Base-by-base conservation (phyloP, 2,113 vertebrate species). In the Mustela lutreola region DNA sequence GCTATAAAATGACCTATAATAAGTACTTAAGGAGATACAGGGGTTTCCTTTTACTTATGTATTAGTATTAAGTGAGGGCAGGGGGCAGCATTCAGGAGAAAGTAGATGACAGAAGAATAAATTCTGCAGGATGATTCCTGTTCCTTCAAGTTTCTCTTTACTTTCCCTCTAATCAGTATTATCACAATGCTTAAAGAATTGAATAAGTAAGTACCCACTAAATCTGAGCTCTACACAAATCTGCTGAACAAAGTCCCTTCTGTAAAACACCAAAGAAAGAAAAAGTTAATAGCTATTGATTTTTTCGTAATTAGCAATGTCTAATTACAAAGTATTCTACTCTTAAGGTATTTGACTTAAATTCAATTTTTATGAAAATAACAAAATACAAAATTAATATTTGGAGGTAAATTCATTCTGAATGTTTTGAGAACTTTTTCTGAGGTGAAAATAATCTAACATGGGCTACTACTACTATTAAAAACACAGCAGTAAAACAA, bases 181-280 rank as follows among this genome's bases (percentile, higher is more conserved):
- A 58, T 8, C 19, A 22, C 80, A 81, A 56, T 2, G 24, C 21
- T 86, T 67, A 22, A 48, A 86, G 9, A 67, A 71, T 24, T 19
- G 31, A 33, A 16, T 67, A 67, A 80, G 4, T 56, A 84, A 28
- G 1, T 39, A 12, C 31, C 42, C 3, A 26, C 11, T 45, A 86
- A 28, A 19, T 9, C n/a, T 60, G 50, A 60, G 33, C 2, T 83
- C 28, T 45, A 86, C 9, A 62, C 2, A 86, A 91, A 85, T 85
- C 14, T 60, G 48, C 28, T 70, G 76, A 94, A 95, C 6, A 73
- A 94, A 39, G 3, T 48, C 4, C 50, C 95, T 89, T 78, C 70
- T 82, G 2, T 4, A 71, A 67, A 65, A 26, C 5, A 4, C 2
- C 56, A 4, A 67, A 80, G 50, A 75, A 70, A 71, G 22, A 86